Percentiles rank a stretch among this genome's conserved stretches.
These are phyloP conservation scores for Cryptus armator DNA, from an alignment of 2,888 invertebrate genomes.

Conservation along the genomic window DNA sequence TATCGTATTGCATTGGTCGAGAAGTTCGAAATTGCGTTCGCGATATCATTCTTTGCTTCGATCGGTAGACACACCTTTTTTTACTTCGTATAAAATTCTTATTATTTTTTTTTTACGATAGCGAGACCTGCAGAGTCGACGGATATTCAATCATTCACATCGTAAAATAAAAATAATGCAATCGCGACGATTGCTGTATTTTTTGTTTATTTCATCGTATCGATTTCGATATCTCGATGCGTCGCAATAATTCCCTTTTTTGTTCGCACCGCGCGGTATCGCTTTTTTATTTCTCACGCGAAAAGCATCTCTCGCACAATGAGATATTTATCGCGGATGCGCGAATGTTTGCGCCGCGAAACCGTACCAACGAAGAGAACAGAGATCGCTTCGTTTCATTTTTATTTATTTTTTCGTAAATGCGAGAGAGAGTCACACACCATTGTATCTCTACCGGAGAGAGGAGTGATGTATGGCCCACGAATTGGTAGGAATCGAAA, in stretches of 20 bases:
- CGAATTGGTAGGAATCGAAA: slow-evolving; percentile 84
- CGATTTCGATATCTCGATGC: not conserved
- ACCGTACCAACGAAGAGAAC: slow-evolving; percentile 29
- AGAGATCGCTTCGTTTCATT: slow-evolving; percentile 31
- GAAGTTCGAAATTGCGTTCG: not conserved
- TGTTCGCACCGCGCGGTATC: not conserved
- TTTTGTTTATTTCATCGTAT: not conserved
- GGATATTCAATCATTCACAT: not conserved
- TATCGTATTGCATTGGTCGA: not conserved
- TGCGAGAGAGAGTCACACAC: slow-evolving; percentile 73
- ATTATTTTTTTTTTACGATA: not conserved
- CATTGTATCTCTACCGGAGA: slow-evolving; percentile 81
- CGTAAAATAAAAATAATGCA: not conserved
- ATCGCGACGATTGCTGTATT: not conserved
- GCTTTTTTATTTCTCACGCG: slow-evolving; percentile 17
- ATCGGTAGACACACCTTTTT: slow-evolving; percentile 14
- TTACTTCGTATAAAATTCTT: not conserved
- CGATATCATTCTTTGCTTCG: slow-evolving; percentile 19
- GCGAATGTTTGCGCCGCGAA: slow-evolving; percentile 58
- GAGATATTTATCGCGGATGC: slow-evolving; percentile 82
- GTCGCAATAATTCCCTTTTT: slow-evolving; percentile 13
- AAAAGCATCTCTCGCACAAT: slow-evolving; percentile 76
- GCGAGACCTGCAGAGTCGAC: not conserved
- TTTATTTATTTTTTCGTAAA: slow-evolving; percentile 31
- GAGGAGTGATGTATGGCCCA: slow-evolving; percentile 82